Conservation (phyloP, 2,888 invertebrate genomes). For the Drosophila pegasa region DNA sequence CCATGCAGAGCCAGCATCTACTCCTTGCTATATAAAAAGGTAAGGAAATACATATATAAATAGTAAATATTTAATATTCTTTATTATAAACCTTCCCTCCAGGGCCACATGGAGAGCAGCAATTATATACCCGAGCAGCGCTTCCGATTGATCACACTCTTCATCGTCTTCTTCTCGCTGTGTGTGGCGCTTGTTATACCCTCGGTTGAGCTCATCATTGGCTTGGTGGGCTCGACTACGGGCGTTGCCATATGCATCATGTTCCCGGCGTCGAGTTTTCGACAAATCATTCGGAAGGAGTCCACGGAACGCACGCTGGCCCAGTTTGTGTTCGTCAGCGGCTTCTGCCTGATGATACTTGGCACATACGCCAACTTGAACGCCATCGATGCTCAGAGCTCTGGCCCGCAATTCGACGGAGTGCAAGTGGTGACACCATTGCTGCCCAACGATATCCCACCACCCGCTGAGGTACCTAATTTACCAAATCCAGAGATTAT, state of each 20-base stretch:
- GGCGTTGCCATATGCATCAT: slow-evolving; percentile 97
- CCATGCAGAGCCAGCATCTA: slow-evolving; percentile 97
- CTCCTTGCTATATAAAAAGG: slow-evolving; percentile 94
- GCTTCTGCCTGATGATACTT: slow-evolving; percentile 94
- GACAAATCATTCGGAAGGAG: slow-evolving; percentile 92
- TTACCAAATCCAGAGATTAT: slow-evolving; percentile 47
- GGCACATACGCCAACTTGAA: slow-evolving; percentile 95
- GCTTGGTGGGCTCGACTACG: slow-evolving; percentile 97
- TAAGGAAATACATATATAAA: not conserved
- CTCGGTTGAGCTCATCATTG: slow-evolving; percentile 96
- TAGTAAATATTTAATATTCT: not conserved
- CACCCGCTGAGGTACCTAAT: slow-evolving; percentile 34
- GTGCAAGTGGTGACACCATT: slow-evolving; percentile 59
- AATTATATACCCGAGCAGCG: slow-evolving; percentile 92
- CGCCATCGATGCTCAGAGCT: slow-evolving; percentile 88
- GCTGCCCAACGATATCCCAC: slow-evolving; percentile 41
- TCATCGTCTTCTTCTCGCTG: slow-evolving; percentile 91
- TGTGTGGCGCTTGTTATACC: slow-evolving; percentile 94
- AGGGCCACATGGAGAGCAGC: slow-evolving; percentile 90
- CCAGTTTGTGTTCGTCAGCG: slow-evolving; percentile 92
- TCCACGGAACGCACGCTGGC: slow-evolving; percentile 92
- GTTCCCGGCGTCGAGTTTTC: slow-evolving; percentile 95
- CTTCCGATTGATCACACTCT: slow-evolving; percentile 93
- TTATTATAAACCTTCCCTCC: slow-evolving; percentile 6
- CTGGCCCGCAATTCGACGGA: slow-evolving; percentile 79